Base-by-base conservation (phyloP, 2,797 vertebrate genomes). In the Oceanodroma leucorhoa region DNA sequence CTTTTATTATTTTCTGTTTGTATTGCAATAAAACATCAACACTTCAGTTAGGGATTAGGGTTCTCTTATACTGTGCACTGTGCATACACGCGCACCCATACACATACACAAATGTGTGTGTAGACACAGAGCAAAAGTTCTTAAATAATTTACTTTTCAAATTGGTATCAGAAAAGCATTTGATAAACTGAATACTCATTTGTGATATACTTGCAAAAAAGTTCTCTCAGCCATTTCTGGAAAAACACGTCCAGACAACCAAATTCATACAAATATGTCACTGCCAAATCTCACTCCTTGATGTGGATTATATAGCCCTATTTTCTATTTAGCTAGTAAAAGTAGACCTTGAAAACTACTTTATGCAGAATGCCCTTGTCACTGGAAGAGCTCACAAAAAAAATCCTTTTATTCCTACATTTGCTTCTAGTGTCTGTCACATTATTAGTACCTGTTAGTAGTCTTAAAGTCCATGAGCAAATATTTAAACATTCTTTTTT, bases 71-170 rank as follows among this genome's bases (percentile, higher is more conserved):
- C 14, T 76, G 45, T 51, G 20, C 10, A 5, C 7, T 16, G 5
- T 46, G 17, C 6, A 8, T 43, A 30, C 14, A 43, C 0, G 0
- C 1, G 1, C 20, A 58, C 23, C 11, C 15, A 16, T 11, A 18
- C 7, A 27, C 7, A 8, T 11, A 46, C 8, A 34, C 3, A 70
- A 69, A 40, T n/a, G 1, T 27, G 2, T 45, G 5, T 45, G 13
- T 27, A 21, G 11, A 60, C 3, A 57, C 29, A 23, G 0, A 69
- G 23, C 10, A 46, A 57, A 87, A 77, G 51, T 21, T 46, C 22
- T 72, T 62, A 41, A 46, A 55, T 46, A 32, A 32, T 36, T 78
- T 48, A 7, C 8, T 41, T 50, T 87, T 36, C 20, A 46, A 67
- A 58, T 78, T 53, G 20, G 10, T n/a, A n/a, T 5, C 7, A 48